These are phyloP conservation scores for Lamellibrachia satsuma DNA, from an alignment of 2,888 invertebrate genomes.

Conservation along the genomic window DNA sequence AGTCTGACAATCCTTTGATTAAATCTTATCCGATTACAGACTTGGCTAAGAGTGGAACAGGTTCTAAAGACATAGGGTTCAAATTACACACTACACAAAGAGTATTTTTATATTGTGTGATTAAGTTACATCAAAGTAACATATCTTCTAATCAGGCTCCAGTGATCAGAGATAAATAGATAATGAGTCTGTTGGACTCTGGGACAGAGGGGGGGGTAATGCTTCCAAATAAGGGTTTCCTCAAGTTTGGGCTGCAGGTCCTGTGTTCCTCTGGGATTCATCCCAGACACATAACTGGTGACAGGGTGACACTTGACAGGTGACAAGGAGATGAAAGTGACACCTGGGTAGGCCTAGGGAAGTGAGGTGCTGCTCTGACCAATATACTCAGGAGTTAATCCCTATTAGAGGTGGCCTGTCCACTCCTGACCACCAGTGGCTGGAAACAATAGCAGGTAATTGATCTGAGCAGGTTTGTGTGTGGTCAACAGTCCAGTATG, in stretches of 20 bases:
- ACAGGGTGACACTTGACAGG: not conserved
- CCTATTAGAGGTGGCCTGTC: not conserved
- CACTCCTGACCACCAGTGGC: not conserved
- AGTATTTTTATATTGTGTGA: not conserved
- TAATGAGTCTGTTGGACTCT: not conserved
- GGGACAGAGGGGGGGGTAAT: not conserved
- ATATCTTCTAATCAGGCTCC: not conserved
- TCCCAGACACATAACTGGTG: not conserved
- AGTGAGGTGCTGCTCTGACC: not conserved
- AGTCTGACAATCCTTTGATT: not conserved
- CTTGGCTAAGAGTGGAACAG: not conserved
- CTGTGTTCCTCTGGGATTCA: not conserved
- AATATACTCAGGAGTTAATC: not conserved
- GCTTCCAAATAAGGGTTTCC: not conserved
- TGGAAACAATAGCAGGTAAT: not conserved
- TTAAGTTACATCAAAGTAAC: not conserved
- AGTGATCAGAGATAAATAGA: not conserved
- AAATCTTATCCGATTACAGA: not conserved
- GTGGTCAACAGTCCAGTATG: not conserved
- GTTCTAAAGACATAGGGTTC: not conserved
- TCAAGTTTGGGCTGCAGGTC: not conserved
- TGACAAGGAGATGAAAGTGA: not conserved
- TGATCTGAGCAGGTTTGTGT: not conserved
- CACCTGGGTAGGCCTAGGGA: not conserved
- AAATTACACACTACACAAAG: constrained; percentile 2